Evolutionary conservation across 2,797 vertebrate species (phyloP).

Genomic region (Setipinna tenuifilis): DNA sequence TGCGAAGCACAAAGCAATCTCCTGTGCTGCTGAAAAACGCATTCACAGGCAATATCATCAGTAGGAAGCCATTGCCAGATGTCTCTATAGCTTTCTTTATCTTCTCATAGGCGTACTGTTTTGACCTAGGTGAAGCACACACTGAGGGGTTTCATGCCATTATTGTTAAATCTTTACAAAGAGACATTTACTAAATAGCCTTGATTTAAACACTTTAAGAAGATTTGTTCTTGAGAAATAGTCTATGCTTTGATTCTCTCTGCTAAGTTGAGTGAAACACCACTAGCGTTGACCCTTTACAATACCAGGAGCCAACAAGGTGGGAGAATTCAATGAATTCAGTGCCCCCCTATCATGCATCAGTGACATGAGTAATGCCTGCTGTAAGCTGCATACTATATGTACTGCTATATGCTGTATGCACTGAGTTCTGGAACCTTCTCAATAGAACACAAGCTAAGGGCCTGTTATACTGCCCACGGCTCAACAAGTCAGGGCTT

Average conservation of each 20-base stretch:
- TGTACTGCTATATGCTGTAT: too few species aligned
- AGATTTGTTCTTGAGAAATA: neutral
- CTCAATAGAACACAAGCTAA: neutral
- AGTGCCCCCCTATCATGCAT: neutral
- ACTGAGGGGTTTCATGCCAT: neutral
- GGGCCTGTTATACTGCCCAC: neutral
- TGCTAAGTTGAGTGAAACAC: neutral
- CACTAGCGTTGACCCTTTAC: neutral
- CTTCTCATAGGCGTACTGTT: neutral
- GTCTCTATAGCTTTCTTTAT: neutral
- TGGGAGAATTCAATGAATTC: neutral
- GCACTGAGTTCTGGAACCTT: neutral
- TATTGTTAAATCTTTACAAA: neutral
- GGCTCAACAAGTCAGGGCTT: slow-evolving; percentile 23
- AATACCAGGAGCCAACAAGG: neutral
- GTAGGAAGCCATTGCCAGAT: neutral
- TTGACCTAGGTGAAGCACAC: neutral
- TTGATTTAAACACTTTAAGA: neutral
- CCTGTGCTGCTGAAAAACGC: neutral
- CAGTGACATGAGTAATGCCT: neutral
- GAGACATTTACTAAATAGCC: neutral
- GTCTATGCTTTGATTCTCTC: neutral
- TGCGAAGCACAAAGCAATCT: neutral
- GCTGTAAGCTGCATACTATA: too few species aligned
- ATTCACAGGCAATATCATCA: neutral